A percentile compares a stretch with the other conserved stretches of the same genome.
phyloP scores from a whole-genome alignment of 2,797 vertebrate genomes.

The Manis javanica region DNA sequence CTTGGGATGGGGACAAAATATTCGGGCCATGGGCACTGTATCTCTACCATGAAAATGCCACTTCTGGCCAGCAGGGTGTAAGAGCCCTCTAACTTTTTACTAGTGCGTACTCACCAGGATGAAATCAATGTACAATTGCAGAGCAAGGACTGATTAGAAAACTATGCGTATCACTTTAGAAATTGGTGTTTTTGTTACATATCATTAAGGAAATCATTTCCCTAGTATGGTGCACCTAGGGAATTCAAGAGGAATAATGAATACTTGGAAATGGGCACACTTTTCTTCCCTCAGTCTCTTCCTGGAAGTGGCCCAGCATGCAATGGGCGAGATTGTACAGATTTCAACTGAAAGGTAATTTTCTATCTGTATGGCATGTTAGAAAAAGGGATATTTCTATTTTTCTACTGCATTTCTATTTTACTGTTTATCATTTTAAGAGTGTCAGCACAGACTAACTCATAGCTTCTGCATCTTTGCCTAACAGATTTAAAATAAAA shows the following conservation, averaged over 20 bases:
- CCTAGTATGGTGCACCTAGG: conserved; percentile 64
- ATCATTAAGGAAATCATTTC: conserved; percentile 75
- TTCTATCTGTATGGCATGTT: background rate
- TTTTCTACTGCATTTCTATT: conserved; percentile 68
- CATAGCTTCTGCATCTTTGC: conserved; percentile 62
- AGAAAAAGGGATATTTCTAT: conserved; percentile 63
- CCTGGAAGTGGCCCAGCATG: conserved; percentile 40
- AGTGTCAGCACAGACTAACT: conserved; percentile 42
- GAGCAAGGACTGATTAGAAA: conserved; percentile 13
- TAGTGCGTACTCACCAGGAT: conserved; percentile 60
- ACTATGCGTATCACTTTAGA: conserved; percentile 68
- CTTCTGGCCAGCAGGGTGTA: background rate
- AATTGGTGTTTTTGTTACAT: conserved; percentile 3
- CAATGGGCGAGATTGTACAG: background rate
- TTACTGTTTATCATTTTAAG: conserved; percentile 76
- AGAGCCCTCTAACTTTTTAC: conserved; percentile 69
- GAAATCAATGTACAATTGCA: conserved; percentile 72
- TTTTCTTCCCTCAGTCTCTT: conserved; percentile 39
- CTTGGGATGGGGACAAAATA: background rate
- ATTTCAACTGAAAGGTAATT: conserved; percentile 63
- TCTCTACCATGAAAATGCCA: conserved; percentile 1
- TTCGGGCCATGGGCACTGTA: background rate
- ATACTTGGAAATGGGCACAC: conserved; percentile 5
- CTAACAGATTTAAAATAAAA: conserved; percentile 79
- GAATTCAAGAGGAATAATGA: conserved; percentile 76